Evolutionary conservation across 2,888 invertebrate species (phyloP).

Genomic region (Colostygia pectinataria): DNA sequence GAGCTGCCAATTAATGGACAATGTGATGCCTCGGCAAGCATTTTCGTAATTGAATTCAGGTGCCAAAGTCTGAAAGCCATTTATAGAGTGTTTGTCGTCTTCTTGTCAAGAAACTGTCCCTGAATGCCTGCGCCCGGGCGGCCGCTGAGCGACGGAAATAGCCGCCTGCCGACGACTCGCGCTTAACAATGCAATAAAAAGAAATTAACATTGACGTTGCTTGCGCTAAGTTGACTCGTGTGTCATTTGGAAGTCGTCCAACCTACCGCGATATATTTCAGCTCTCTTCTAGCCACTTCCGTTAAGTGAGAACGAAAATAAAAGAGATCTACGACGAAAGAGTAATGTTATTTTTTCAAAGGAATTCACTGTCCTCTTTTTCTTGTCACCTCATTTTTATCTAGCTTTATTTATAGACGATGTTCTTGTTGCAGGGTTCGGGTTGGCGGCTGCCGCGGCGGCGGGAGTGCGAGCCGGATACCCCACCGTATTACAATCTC

Average conservation of each 20-base stretch:
- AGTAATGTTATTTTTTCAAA: constrained; percentile 51
- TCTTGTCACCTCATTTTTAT: constrained; percentile 45
- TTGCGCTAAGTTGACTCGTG: constrained; percentile 78
- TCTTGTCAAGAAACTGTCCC: constrained; percentile 74
- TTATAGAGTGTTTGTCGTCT: constrained; percentile 79
- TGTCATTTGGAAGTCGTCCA: constrained; percentile 80
- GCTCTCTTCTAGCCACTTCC: constrained; percentile 70
- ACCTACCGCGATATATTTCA: constrained; percentile 68
- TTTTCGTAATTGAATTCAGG: constrained; percentile 44
- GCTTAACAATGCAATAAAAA: constrained; percentile 83
- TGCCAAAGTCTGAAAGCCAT: constrained; percentile 72
- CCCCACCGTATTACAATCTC: constrained; percentile 89
- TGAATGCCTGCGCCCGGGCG: constrained; percentile 74
- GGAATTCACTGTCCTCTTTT: constrained; percentile 49
- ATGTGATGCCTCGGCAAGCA: constrained; percentile 32
- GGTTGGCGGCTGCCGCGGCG: constrained; percentile 79
- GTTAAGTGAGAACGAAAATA: constrained; percentile 74
- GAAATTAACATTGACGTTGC: constrained; percentile 79
- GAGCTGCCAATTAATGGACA: constrained; percentile 37
- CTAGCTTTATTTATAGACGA: constrained; percentile 40
- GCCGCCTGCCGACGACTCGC: constrained; percentile 59
- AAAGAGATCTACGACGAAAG: constrained; percentile 55
- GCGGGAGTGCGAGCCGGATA: constrained; percentile 90
- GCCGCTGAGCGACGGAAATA: constrained; percentile 75
- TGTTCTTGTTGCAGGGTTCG: constrained; percentile 71